Conservation (phyloP, 2,113 vertebrate species). For the Chunga burmeisteri region DNA sequence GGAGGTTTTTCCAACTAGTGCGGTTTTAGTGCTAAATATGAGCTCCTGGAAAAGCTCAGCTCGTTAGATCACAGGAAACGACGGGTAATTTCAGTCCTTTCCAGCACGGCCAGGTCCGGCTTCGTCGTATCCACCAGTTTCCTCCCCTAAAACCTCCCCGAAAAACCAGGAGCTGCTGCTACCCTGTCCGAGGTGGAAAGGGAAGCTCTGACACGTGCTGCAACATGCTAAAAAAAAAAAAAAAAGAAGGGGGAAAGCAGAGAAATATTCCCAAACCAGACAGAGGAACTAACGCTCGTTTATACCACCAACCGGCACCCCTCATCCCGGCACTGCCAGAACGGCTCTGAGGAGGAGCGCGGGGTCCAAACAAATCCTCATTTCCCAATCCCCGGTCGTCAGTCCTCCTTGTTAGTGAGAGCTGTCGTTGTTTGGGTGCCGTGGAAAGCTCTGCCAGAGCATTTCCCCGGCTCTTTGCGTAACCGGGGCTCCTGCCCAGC, state of each 20-base stretch:
- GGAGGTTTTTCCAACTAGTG: not conserved
- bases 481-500: not conserved
- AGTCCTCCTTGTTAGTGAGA: no score
- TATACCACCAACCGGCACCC: not conserved
- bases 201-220: no score
- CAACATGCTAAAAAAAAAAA: no score
- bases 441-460: not conserved
- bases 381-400: no score
- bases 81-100: not conserved
- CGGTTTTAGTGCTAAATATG: not conserved
- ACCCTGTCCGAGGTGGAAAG: not conserved
- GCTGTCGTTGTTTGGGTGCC: not conserved
- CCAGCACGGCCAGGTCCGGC: no score
- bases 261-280: not conserved
- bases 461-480: not conserved
- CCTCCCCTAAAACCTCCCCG: not conserved
- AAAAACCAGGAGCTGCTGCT: not conserved
- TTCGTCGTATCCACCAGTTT: no score
- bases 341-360: not conserved
- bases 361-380: not conserved
- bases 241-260: no score
- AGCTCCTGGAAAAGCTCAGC: not conserved
- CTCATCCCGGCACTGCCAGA: not conserved
- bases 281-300: not conserved
- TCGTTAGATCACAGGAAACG: not conserved